Percentiles rank a stretch among this genome's conserved stretches.
phyloP scores from a whole-genome alignment of 2,113 vertebrate species.

The Hemichromis elongatus region DNA sequence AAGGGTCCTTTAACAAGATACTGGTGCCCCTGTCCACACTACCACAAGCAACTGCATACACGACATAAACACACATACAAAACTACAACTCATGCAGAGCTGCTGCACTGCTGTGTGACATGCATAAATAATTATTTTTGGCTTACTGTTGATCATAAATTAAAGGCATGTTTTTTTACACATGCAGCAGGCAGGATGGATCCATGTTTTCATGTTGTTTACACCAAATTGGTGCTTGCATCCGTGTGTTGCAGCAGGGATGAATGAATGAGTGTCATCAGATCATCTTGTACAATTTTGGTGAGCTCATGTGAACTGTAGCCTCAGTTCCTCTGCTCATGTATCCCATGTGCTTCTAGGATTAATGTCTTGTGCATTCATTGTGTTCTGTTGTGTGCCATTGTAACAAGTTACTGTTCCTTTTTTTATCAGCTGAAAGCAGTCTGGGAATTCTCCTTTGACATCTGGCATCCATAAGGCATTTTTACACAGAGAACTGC shows the following conservation, averaged over 20 bases:
- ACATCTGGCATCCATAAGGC: not conserved
- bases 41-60: not conserved
- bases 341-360: not conserved
- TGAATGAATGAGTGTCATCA: not conserved
- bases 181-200: not conserved
- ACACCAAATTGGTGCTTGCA: not conserved
- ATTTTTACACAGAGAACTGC: not conserved
- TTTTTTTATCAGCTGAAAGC: not conserved
- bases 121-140: not conserved
- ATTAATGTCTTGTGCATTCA: not conserved
- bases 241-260: not conserved
- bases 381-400: not conserved
- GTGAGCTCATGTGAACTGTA: not conserved
- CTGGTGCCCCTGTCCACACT: not conserved
- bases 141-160: not conserved
- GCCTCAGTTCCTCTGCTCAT: not conserved
- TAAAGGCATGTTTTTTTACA: not conserved
- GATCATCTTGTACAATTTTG: not conserved
- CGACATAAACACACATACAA: not conserved
- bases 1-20: too few species aligned
- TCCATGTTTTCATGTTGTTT: not conserved
- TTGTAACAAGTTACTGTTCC: not conserved
- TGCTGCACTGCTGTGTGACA: not conserved
- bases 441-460: not conserved
- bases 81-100: not conserved